Conservation (phyloP, 1,140 invertebrate species). For the Phthorimaea operculella region DNA sequence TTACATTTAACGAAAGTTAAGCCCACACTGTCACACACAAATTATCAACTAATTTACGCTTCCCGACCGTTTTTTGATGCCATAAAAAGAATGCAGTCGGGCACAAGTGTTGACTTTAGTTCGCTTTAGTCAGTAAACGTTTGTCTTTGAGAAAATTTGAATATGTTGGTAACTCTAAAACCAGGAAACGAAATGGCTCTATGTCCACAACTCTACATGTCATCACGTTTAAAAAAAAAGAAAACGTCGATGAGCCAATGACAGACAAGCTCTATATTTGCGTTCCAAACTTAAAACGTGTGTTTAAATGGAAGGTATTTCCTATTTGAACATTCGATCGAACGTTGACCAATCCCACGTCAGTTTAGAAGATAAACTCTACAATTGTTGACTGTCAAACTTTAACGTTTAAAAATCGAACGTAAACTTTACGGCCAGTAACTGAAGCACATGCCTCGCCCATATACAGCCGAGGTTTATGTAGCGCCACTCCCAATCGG, state of each 20-base stretch:
- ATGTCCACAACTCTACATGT: neutral
- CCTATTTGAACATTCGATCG: neutral
- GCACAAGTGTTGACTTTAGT: conserved; percentile 41
- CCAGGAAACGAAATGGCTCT: conserved; percentile 1
- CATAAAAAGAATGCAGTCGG: conserved; percentile 35
- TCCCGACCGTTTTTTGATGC: conserved; percentile 45
- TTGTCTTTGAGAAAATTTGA: conserved; percentile 15
- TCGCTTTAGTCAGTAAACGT: conserved; percentile 23
- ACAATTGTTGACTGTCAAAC: neutral
- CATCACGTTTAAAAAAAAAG: neutral
- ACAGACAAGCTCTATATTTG: neutral
- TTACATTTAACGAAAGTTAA: conserved; percentile 63
- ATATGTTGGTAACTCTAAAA: neutral
- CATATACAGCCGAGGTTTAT: neutral
- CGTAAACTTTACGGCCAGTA: neutral
- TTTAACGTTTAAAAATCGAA: neutral
- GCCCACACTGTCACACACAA: conserved; percentile 48
- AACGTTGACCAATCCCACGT: neutral
- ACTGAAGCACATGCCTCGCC: neutral
- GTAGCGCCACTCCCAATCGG: neutral
- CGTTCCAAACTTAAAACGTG: neutral
- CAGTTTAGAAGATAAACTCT: neutral
- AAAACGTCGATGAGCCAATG: neutral
- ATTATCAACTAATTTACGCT: conserved; percentile 66
- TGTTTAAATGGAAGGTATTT: neutral